Conservation (phyloP, 1,140 invertebrate species). For the Colletes gigas region DNA sequence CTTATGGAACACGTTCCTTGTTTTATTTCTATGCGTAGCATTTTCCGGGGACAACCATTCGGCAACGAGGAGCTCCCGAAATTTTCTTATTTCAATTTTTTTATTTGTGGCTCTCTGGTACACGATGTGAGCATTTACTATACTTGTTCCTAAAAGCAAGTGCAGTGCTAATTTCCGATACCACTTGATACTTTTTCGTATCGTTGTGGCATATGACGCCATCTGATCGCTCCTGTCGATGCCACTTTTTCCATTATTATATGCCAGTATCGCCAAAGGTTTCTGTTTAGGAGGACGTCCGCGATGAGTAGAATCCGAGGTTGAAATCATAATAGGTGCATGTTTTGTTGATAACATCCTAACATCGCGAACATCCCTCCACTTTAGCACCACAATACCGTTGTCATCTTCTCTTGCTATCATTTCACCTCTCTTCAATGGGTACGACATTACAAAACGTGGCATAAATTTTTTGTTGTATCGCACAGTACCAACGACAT, state of each 20-base stretch:
- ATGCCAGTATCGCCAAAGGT: neutral
- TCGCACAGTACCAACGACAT: conserved; percentile 78
- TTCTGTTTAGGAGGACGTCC: conserved; percentile 8
- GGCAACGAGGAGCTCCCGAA: neutral
- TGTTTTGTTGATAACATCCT: no score
- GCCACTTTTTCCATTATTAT: conserved; percentile 18
- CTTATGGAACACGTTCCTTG: neutral
- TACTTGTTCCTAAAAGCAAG: conserved; percentile 23
- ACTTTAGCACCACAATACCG: no score
- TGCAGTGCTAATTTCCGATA: conserved; percentile 32
- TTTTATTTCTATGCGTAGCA: neutral
- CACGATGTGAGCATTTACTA: conserved; percentile 19
- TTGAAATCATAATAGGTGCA: conserved; percentile 40
- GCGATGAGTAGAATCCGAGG: conserved; percentile 14
- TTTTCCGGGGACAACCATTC: neutral
- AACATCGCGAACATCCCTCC: no score
- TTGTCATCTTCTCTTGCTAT: no score
- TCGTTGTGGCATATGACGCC: conserved; percentile 1
- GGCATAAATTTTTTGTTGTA: conserved; percentile 69
- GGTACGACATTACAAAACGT: conserved; percentile 37
- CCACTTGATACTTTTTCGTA: conserved; percentile 34
- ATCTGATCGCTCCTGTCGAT: conserved; percentile 25
- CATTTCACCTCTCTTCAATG: no score
- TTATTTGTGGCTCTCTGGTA: conserved; percentile 6
- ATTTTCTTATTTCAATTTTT: conserved; percentile 1